Percentiles rank a stretch among this genome's conserved stretches.
These are phyloP conservation scores for Chiridota heheva DNA, from an alignment of 35 echinoderm and acorn worm species.

Conservation along the genomic window DNA sequence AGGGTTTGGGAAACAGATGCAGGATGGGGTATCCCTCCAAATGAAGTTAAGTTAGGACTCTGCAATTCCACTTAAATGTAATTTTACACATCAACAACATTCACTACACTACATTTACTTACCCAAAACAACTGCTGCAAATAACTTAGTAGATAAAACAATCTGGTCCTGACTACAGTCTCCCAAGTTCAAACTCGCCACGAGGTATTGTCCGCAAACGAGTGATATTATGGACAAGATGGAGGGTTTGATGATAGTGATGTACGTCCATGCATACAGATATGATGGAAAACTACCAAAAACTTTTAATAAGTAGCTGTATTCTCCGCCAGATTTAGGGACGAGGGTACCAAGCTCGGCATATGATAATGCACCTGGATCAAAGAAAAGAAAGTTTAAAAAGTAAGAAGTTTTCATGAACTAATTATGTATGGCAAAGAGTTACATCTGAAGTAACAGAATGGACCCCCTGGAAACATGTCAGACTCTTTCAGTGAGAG, in stretches of 20 bases:
- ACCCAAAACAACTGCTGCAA: constrained; percentile 19
- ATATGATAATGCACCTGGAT: constrained; percentile 80
- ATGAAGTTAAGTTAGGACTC: too few relatives aligned
- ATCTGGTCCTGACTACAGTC: constrained; percentile 1
- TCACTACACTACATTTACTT: neutral
- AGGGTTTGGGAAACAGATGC: too few relatives aligned
- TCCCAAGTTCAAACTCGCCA: constrained; percentile 42
- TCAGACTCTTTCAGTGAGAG: too few relatives aligned
- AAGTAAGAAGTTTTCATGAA: too few relatives aligned
- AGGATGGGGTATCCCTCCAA: too few relatives aligned
- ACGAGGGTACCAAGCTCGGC: constrained; percentile 91
- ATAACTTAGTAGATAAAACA: constrained; percentile 20
- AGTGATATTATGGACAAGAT: constrained; percentile 78
- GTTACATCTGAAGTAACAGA: too few relatives aligned
- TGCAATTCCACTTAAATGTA: neutral
- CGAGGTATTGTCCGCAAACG: constrained; percentile 78
- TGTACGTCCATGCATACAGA: constrained; percentile 85
- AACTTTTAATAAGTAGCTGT: constrained; percentile 71
- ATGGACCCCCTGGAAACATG: too few relatives aligned
- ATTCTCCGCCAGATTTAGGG: constrained; percentile 79
- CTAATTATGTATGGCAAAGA: too few relatives aligned
- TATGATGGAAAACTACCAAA: constrained; percentile 81
- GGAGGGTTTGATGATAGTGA: constrained; percentile 75
- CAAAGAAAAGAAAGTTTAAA: neutral
- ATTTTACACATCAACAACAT: neutral